Evolutionary conservation across 2,888 invertebrate species (phyloP).

Genomic region (Ganaspis brasiliensis): DNA sequence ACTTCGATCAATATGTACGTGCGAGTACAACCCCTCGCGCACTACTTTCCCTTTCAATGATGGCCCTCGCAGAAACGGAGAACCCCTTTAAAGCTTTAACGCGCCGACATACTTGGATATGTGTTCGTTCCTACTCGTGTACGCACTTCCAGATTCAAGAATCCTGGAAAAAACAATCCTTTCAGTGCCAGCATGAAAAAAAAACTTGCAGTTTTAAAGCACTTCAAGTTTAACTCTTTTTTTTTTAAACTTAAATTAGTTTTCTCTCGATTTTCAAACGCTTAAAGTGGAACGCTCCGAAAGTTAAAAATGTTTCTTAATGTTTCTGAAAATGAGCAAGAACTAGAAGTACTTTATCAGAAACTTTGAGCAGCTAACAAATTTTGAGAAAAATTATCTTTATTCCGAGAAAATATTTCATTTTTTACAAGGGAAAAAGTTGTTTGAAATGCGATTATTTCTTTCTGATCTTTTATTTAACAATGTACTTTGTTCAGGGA

Average conservation of each 20-base stretch:
- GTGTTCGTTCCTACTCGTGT: conserved; percentile 26
- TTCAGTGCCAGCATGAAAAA: conserved; percentile 8
- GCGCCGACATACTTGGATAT: conserved; percentile 45
- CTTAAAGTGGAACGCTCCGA: not conserved
- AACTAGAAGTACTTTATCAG: too few relatives aligned
- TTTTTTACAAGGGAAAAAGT: too few relatives aligned
- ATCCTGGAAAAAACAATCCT: conserved; percentile 40
- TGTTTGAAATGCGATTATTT: too few relatives aligned
- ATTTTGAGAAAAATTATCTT: too few relatives aligned
- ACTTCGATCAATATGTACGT: conserved; percentile 39
- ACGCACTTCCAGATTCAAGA: conserved; percentile 36
- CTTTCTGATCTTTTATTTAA: too few relatives aligned
- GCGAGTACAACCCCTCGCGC: conserved; percentile 42
- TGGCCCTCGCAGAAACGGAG: conserved; percentile 63
- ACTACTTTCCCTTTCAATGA: conserved; percentile 67
- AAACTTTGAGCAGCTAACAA: too few relatives aligned
- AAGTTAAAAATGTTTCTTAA: not conserved
- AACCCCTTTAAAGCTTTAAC: conserved; percentile 69
- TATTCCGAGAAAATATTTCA: too few relatives aligned
- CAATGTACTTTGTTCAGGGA: too few relatives aligned
- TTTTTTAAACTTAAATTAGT: not conserved
- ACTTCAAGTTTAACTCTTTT: not conserved
- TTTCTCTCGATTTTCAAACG: not conserved
- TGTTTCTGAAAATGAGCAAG: too few relatives aligned
- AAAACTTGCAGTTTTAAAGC: conserved; percentile 18